Base-by-base conservation (phyloP, 2,888 invertebrate species). In the Megaustenia siamemsis region DNA sequence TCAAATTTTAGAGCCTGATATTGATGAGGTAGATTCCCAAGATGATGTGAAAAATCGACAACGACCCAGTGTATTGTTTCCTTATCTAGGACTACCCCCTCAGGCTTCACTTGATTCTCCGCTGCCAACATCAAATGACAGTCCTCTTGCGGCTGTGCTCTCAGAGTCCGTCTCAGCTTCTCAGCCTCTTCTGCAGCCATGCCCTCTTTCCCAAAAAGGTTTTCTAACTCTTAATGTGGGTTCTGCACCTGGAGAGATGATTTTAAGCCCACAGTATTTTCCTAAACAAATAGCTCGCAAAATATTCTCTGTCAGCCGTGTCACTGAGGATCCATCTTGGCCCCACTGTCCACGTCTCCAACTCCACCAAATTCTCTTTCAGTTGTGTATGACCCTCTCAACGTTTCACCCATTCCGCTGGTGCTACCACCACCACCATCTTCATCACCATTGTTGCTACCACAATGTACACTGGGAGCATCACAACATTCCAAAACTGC, bases 261-360 rank as follows among this genome's bases (percentile, higher is more conserved):
- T 92, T 24, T 87, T 91, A 4, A 91, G 91, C 86, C 92, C 92
- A 2, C 92, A 92, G 84, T 92, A 92, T 86, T 90, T 89, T 78
- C 89, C 90, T 10, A 89, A 88, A 75, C 89, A 89, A n/a, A 90
- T 89, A 69, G 92, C 91, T 60, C 91, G 90, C 84, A 92, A 92
- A 86, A 89, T 92, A 60, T 92, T 92, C 83, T 91, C 91, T 45
- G 92, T 92, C 49, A 90, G 81, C 69, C 89, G 85, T 75, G 89
- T 86, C 69, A 82, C 32, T 60, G 86, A 86, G 43, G 71, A 80
- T 66, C 28, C 60, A 28, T 69, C 66, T 28, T 68, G 35, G 53
- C 21, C 66, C 43, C 73, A 45, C 28, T 75, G 53, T 84, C 56
- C 63, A 85, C 56, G 79, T 87, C 79, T 79, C 82, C 82, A 68